phyloP scores from a whole-genome alignment of 2,888 invertebrate species.

The Emesis russula region DNA sequence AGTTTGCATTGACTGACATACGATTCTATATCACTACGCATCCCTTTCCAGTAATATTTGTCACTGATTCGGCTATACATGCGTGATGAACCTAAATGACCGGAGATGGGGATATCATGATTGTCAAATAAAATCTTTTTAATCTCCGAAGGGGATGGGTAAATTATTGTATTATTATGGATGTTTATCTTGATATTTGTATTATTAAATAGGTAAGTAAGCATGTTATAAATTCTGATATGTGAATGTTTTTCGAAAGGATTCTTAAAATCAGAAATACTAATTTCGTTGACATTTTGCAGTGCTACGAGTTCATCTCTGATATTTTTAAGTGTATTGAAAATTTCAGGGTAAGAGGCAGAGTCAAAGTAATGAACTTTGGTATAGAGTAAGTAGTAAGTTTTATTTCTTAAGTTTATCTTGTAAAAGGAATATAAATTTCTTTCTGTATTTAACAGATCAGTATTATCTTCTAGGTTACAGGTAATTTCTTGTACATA shows the following conservation, averaged over 20 bases:
- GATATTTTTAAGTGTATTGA: slow-evolving; percentile 7
- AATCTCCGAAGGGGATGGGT: slow-evolving; percentile 35
- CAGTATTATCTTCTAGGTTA: neutral
- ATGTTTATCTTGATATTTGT: slow-evolving; percentile 48
- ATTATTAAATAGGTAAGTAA: slow-evolving; percentile 43
- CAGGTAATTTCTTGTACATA: neutral
- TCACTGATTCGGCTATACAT: slow-evolving; percentile 53
- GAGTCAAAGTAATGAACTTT: slow-evolving; percentile 16
- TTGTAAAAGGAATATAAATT: slow-evolving; percentile 6
- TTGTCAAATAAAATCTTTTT: slow-evolving; percentile 32
- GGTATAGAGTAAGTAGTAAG: slow-evolving; percentile 10
- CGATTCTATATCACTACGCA: neutral
- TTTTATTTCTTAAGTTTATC: slow-evolving; percentile 16
- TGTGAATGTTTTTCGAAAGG: slow-evolving; percentile 52
- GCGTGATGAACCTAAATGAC: slow-evolving; percentile 41
- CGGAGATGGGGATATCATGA: slow-evolving; percentile 64
- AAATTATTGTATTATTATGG: slow-evolving; percentile 43
- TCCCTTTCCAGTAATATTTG: slow-evolving; percentile 24
- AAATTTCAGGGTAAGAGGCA: slow-evolving; percentile 2
- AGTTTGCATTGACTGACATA: neutral
- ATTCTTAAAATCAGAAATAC: slow-evolving; percentile 53
- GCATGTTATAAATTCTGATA: slow-evolving; percentile 47
- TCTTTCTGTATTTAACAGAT: slow-evolving; percentile 33
- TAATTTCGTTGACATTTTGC: slow-evolving; percentile 28
- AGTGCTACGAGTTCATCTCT: neutral